Evolutionary conservation across 2,113 vertebrate species (phyloP).

Genomic region (Gallinago paraguaiae): DNA sequence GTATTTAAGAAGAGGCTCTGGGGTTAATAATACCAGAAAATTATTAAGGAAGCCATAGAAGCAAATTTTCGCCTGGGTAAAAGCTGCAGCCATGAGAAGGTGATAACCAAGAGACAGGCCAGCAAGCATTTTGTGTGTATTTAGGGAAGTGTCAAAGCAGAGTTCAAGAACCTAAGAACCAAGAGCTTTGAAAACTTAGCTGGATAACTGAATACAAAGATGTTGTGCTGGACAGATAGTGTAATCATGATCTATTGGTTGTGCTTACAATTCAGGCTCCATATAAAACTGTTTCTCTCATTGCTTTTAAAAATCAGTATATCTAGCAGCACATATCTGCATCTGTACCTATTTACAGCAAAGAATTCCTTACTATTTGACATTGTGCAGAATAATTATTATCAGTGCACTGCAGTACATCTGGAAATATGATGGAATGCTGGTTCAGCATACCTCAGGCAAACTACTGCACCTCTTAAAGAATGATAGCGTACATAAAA

Average conservation of each 20-base stretch:
- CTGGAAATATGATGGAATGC: not conserved
- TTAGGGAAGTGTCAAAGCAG: not conserved
- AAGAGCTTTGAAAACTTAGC: not conserved
- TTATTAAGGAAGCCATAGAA: not conserved
- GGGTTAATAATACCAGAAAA: not conserved
- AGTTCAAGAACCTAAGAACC: not conserved
- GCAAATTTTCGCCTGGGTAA: not conserved
- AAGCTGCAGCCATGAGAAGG: not conserved
- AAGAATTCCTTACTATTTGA: not conserved
- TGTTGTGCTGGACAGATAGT: not conserved
- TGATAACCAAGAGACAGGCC: not conserved
- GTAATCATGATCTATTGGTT: not conserved
- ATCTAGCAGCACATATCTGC: not conserved
- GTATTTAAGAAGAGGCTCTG: not conserved
- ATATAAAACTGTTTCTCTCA: not conserved
- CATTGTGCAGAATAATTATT: not conserved
- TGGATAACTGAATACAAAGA: not conserved
- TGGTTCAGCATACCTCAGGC: constrained; percentile 1
- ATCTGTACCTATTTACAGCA: not conserved
- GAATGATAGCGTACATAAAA: not conserved
- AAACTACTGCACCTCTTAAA: not conserved
- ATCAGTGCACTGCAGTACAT: not conserved
- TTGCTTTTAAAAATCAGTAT: not conserved
- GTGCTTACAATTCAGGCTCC: not conserved
- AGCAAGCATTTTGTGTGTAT: not conserved